A percentile compares a stretch with the other conserved stretches of the same genome.
phyloP scores from a whole-genome alignment of 2,797 vertebrate genomes.

The Argentina silus region DNA sequence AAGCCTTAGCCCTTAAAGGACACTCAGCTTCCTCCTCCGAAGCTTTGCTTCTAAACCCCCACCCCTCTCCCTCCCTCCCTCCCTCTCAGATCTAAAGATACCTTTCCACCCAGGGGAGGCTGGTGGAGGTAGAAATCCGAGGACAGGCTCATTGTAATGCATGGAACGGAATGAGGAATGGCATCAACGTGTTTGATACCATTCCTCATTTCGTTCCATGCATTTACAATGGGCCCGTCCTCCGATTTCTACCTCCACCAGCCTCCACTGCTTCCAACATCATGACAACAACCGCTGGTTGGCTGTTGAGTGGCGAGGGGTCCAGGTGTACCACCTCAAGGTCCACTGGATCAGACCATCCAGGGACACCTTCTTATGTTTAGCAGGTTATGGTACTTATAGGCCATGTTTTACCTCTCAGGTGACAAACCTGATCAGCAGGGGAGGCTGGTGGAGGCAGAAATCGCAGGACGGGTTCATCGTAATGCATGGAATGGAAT shows the following conservation, averaged over 20 bases:
- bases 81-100: too few species aligned
- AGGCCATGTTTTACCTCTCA: background rate
- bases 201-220: too few species aligned
- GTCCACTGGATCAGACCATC: background rate
- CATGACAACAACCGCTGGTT: background rate
- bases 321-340: too few species aligned
- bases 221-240: too few species aligned
- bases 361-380: background rate
- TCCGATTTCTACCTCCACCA: too few species aligned
- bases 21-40: background rate
- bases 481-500: slow-evolving; percentile 22
- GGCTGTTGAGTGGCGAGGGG: background rate
- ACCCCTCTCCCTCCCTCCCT: background rate
- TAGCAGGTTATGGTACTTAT: background rate
- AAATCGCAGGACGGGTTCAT: background rate
- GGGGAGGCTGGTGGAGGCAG: too few species aligned
- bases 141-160: too few species aligned
- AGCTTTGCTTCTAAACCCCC: slow-evolving; percentile 8
- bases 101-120: too few species aligned
- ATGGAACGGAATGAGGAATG: too few species aligned
- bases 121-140: too few species aligned
- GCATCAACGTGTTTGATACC: too few species aligned
- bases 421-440: too few species aligned
- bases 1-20: slow-evolving; percentile 23
- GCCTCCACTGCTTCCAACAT: background rate